Percentiles rank a stretch among this genome's conserved stretches.
Evolutionary conservation across 2,888 invertebrate genomes (phyloP).

Genomic region (Parnassius glacialis): DNA sequence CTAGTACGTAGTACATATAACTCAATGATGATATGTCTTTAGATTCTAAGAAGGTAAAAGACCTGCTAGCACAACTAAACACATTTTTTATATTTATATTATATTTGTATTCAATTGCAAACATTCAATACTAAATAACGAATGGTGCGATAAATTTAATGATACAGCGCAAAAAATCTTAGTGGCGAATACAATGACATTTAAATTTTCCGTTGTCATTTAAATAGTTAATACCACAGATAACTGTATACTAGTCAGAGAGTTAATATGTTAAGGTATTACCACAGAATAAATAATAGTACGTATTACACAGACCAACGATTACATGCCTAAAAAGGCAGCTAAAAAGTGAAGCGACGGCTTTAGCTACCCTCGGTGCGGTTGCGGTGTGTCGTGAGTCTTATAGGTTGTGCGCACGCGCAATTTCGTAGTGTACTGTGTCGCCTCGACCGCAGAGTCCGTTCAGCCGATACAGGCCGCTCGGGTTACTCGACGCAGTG

Average conservation of each 20-base stretch:
- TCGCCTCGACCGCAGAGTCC: constrained; percentile 60
- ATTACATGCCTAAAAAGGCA: constrained; percentile 26
- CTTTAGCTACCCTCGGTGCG: constrained; percentile 24
- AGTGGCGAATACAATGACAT: constrained; percentile 16
- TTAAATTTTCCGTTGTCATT: constrained; percentile 19
- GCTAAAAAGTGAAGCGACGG: constrained; percentile 27
- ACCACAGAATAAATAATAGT: too few relatives aligned
- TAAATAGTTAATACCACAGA: constrained; percentile 12
- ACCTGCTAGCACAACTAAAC: too few relatives aligned
- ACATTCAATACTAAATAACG: background rate
- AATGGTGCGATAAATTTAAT: constrained; percentile 23
- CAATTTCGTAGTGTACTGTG: constrained; percentile 59
- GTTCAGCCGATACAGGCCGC: constrained; percentile 45
- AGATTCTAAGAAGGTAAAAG: too few relatives aligned
- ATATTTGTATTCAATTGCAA: background rate
- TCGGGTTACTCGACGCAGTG: constrained; percentile 50
- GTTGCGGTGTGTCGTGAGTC: constrained; percentile 36
- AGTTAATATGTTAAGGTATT: constrained; percentile 15
- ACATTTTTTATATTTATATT: too few relatives aligned
- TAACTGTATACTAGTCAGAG: too few relatives aligned
- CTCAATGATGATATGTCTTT: too few relatives aligned
- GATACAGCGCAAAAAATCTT: constrained; percentile 10
- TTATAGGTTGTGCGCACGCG: constrained; percentile 49
- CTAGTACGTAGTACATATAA: too few relatives aligned
- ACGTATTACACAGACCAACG: constrained; percentile 17